These are phyloP conservation scores for Toxotes lorentzi DNA, from an alignment of 2,797 vertebrate species.

Conservation along the genomic window DNA sequence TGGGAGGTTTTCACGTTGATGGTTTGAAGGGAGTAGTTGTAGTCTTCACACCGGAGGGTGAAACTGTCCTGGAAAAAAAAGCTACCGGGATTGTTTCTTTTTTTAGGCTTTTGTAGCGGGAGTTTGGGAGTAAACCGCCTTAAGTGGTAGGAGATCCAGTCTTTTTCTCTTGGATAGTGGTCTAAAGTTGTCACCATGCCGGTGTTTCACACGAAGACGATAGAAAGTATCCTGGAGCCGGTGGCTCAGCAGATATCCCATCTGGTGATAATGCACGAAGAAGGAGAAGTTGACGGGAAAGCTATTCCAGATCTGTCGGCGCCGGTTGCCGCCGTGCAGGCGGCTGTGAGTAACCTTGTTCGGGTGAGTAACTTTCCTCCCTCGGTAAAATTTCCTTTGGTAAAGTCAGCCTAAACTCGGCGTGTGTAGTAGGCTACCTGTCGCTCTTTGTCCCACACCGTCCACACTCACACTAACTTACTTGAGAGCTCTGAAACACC, in stretches of 20 bases:
- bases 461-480: background rate
- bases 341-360: conserved; percentile 98
- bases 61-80: conserved; percentile 60
- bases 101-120: conserved; percentile 23
- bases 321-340: conserved; percentile 96
- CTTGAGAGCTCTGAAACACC: background rate
- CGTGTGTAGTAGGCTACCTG: conserved; percentile 85
- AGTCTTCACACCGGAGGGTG: conserved; percentile 61
- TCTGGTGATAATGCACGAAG: conserved; percentile 99
- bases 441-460: conserved; percentile 73
- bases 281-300: conserved; percentile 98
- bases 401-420: conserved; percentile 26
- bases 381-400: background rate
- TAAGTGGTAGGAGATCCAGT: conserved; percentile 18
- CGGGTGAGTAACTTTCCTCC: conserved; percentile 86
- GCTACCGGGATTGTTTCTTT: conserved; percentile 31
- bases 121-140: conserved; percentile 50
- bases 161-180: conserved; percentile 63
- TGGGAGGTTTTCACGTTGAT: conserved; percentile 67
- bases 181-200: conserved; percentile 89
- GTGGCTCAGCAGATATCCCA: conserved; percentile 99
- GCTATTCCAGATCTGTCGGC: conserved; percentile 96
- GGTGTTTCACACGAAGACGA: conserved; percentile 98
- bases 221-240: conserved; percentile 98
- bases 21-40: conserved; percentile 70